These are phyloP conservation scores for Parauchenoglanis punctatus DNA, from an alignment of 2,797 vertebrate genomes.

Conservation along the genomic window DNA sequence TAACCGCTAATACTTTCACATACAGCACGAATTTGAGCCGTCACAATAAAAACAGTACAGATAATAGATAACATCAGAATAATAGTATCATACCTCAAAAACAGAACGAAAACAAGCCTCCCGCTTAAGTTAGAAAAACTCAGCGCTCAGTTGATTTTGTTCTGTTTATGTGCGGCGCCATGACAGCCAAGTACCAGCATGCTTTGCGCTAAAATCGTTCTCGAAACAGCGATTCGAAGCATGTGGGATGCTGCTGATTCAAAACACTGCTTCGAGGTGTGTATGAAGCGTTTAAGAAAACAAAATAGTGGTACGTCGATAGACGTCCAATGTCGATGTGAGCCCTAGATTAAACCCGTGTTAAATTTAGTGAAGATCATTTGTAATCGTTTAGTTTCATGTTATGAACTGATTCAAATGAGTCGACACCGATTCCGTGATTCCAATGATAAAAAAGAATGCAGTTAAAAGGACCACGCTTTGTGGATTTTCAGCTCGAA, in stretches of 20 bases:
- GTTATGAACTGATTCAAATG: neutral
- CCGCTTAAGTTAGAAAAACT: neutral
- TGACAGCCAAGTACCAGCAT: conserved; percentile 69
- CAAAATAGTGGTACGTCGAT: neutral
- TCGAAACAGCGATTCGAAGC: neutral
- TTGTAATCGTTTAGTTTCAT: neutral
- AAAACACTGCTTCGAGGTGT: neutral
- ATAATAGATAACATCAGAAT: no score
- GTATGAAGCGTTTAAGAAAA: neutral
- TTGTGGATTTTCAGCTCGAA: no score
- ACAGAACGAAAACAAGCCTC: neutral
- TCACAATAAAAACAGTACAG: neutral
- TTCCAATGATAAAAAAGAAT: no score
- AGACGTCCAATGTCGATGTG: neutral
- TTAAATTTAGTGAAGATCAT: no score
- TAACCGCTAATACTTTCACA: neutral
- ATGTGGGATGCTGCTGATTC: neutral
- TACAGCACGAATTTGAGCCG: no score
- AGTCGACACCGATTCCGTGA: neutral
- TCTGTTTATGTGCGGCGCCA: conserved; percentile 70
- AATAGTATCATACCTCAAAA: neutral
- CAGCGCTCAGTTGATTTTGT: neutral
- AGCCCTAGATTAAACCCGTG: neutral
- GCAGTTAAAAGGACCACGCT: neutral
- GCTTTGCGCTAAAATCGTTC: conserved; percentile 49